Base-by-base conservation (phyloP, 2,888 invertebrate species). In the Drosophila gaucha region DNA sequence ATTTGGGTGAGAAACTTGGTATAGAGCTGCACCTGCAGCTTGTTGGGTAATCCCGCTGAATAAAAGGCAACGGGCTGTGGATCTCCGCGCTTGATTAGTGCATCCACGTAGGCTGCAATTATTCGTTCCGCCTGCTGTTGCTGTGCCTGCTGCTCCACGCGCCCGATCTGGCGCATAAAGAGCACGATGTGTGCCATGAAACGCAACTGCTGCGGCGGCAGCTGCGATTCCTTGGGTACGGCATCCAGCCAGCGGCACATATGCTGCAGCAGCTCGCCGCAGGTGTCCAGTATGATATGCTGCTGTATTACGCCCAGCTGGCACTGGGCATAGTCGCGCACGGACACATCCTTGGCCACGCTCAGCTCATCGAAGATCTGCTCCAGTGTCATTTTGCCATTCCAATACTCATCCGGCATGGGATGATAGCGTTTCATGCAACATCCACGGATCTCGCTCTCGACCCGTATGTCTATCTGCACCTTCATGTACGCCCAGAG, bases 401-500 rank as follows among this genome's bases (percentile, higher is more conserved):
- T 93, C 95, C 95, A 95, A 89, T 95, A 95, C 36, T 93, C 93
- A n/a, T 94, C 93, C 0, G 95, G 95, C 92, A 95, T 92, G 1
- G 92, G 85, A 18, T 92, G 90, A 75, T 94, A 94, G 5, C 91
- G 90, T 77, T 92, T 93, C 24, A 93, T 89, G 74, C 94, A 93
- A 62, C 93, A 93, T 22, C 94, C 93, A 31, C 95, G 92, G 26
- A 96, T 92, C 91, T 96, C 96, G 57, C 94, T 94, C 89, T 98
- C 98, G 0, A 98, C 97, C 72, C 95, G 93, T 12, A 95, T 94
- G 89, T 98, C 98, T 63, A 98, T 95, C 89, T 97, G 94, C 0
- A 95, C 94, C 87, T 94, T 95, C 71, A 97, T 93, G 90, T 97
- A 95, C 1, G 97, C 96, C 98, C 98, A 99, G 24, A 98, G 92